A percentile compares a stretch with the other conserved stretches of the same genome.
These are phyloP conservation scores for Platyura marginata DNA, from an alignment of 1,140 invertebrate genomes.

Conservation along the genomic window DNA sequence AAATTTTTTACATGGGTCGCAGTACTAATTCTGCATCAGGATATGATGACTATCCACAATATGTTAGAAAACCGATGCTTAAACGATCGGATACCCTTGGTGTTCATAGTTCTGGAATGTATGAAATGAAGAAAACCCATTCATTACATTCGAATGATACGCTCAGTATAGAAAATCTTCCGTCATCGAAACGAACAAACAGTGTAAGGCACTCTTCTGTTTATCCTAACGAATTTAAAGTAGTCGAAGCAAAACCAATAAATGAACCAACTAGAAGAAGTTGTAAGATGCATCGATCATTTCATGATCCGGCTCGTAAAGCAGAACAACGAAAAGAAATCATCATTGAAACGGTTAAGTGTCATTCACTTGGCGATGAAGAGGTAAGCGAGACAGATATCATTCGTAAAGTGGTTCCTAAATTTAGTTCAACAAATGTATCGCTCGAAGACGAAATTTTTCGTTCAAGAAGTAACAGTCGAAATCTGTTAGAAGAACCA, in stretches of 20 bases:
- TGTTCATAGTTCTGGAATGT: constrained; percentile 23
- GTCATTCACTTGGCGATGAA: constrained; percentile 22
- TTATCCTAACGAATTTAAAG: background rate
- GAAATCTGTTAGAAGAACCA: constrained; percentile 6
- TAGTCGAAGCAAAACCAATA: background rate
- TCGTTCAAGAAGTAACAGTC: constrained; percentile 21
- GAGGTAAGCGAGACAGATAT: background rate
- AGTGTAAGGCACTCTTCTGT: constrained; percentile 11
- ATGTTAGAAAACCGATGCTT: constrained; percentile 6
- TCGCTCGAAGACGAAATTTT: constrained; percentile 22
- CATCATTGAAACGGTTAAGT: constrained; percentile 18
- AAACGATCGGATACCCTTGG: constrained; percentile 23
- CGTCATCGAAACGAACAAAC: constrained; percentile 13
- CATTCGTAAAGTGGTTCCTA: constrained; percentile 1
- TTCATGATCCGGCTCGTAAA: constrained; percentile 16
- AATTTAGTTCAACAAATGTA: constrained; percentile 14
- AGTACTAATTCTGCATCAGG: background rate
- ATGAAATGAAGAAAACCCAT: constrained; percentile 26
- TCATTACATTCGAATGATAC: constrained; percentile 14
- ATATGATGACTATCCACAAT: background rate
- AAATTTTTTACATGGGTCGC: background rate
- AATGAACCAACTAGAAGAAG: constrained; percentile 8
- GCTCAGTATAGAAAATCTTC: background rate
- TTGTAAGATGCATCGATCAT: constrained; percentile 21
- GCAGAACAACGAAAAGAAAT: constrained; percentile 17